phyloP scores from a whole-genome alignment of 2,888 invertebrate genomes.

The Drosophila mettleri region DNA sequence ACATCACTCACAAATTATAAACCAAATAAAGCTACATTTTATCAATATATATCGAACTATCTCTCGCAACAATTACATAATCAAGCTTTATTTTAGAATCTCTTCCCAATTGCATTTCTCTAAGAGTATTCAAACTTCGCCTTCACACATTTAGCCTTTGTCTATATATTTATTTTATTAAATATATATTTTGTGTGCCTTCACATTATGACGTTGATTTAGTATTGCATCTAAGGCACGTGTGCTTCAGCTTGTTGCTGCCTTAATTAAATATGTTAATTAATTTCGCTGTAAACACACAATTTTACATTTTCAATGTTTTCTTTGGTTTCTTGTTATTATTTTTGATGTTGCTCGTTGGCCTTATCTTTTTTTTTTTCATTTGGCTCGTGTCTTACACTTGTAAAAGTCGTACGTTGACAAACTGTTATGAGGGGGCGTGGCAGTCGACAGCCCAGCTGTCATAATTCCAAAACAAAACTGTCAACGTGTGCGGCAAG shows the following conservation, averaged over 20 bases:
- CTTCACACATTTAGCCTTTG: not conserved
- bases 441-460: conserved; percentile 25
- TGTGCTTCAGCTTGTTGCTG: conserved; percentile 28
- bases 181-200: not conserved
- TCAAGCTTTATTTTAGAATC: not conserved
- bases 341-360: conserved; percentile 11
- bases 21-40: too few species aligned
- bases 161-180: not conserved
- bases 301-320: conserved; percentile 25
- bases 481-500: conserved; percentile 59
- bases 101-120: not conserved
- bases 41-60: not conserved
- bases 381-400: conserved; percentile 50
- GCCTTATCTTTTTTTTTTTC: conserved; percentile 36
- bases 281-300: conserved; percentile 42
- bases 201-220: conserved; percentile 15
- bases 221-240: conserved; percentile 53
- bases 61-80: not conserved
- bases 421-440: not conserved
- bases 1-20: too few species aligned
- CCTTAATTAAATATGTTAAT: conserved; percentile 72
- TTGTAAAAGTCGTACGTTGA: conserved; percentile 52
- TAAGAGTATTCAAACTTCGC: not conserved
- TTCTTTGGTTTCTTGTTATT: not conserved
- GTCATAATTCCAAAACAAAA: conserved; percentile 59